Evolutionary conservation across 1,140 invertebrate species (phyloP), one percentile per base, ranked within the genome.

Genomic region (Drosophila leontia): DNA sequence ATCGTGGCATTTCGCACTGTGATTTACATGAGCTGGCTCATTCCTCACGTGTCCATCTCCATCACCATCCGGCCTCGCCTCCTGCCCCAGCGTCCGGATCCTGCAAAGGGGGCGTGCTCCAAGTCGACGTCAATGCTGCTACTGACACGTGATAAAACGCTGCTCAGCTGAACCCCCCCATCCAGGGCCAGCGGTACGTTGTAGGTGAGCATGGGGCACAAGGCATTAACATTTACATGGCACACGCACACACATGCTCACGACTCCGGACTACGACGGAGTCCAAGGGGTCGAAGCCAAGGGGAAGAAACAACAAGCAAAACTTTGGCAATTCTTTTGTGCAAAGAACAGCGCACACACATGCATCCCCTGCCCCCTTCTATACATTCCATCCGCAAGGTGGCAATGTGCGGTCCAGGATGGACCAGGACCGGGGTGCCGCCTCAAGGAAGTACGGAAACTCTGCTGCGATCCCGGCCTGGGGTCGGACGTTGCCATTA

Each of bases 111-210:
- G 75, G 78, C 65, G 81, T 77, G 62, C 57, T 53, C 53, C 74
- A 72, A 85, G 78, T 82, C 82, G 70, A 90, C 77, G 78, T 78
- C 85, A 63, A 82, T 90, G 78, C 85, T 88, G 85, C 80, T 82
- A 75, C 85, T 88, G 85, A 88, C 85, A 88, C 85, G 85, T 88
- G 85, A 88, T 88, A 85, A 88, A 88, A 84, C 86, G 85, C 85
- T 90, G 75, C 58, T 82, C 53, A 56, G 56, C 85, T 47, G 61
- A 67, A 60, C 19, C 45, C 51, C 51, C 51, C 39, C 19, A 26
- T 44, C 32, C 9, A 19, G n/a, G 65, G 60, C 23, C 41, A 65
- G 72, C 57, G 82, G 62, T 70, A 79, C 84, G 76, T 70, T 76
- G 62, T 69, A 86, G 84, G 83, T 86, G 84, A 86, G 78, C 58